Percentiles rank a stretch among this genome's conserved stretches.
Evolutionary conservation across 64 coral and sea anemone species (phyloP).

Genomic region (Acropora yongei): DNA sequence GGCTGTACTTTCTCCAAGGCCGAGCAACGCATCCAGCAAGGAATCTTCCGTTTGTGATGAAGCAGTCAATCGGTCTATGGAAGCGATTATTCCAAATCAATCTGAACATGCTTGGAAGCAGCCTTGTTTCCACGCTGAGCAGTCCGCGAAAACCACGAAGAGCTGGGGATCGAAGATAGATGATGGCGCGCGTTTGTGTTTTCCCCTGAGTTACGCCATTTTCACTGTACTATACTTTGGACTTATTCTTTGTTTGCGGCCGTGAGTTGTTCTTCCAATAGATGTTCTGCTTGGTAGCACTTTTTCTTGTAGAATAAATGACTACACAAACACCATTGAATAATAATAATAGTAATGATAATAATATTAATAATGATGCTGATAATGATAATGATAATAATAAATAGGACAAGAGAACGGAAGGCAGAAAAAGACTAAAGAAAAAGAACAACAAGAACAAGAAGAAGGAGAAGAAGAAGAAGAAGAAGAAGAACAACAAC

Average conservation of each 20-base stretch:
- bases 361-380: no score
- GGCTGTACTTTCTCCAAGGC: not conserved
- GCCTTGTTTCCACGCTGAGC: not conserved
- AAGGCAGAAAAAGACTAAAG: no score
- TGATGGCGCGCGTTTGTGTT: not conserved
- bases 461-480: no score
- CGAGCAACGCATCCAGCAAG: not conserved
- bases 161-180: constrained; percentile 18
- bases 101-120: not conserved
- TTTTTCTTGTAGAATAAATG: no score
- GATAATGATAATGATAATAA: no score
- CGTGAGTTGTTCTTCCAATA: no score
- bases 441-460: no score
- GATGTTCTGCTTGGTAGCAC: no score
- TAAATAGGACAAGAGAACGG: no score
- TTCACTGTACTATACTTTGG: not conserved
- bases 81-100: not conserved
- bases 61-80: not conserved
- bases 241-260: not conserved
- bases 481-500: no score
- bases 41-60: not conserved
- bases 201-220: not conserved
- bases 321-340: no score
- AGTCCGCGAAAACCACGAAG: not conserved
- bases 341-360: no score